A percentile compares a stretch with the other conserved stretches of the same genome.
Conservation (phyloP, 2,888 invertebrate genomes). For the Drosophila fulvimacula region DNA sequence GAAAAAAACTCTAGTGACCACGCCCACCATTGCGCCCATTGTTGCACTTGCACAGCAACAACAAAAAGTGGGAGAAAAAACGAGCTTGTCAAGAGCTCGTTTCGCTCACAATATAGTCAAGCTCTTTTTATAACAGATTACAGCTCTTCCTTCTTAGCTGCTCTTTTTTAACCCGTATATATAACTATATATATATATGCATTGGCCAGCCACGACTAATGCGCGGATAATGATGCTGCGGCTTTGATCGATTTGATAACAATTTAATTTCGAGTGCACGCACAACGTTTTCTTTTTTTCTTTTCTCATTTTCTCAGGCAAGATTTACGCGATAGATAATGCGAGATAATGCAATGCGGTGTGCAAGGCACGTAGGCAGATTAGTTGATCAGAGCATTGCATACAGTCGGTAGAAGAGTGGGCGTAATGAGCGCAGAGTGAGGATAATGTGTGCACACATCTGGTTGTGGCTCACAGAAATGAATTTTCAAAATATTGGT, state of each 20-base stretch:
- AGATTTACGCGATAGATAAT: conserved; percentile 37
- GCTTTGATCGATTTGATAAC: conserved; percentile 79
- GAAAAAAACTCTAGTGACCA: conserved; percentile 24
- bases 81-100: conserved; percentile 57
- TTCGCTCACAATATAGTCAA: conserved; percentile 33
- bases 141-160: conserved; percentile 7
- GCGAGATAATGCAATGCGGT: conserved; percentile 58
- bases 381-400: conserved; percentile 48
- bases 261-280: conserved; percentile 77
- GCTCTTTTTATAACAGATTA: conserved; percentile 22
- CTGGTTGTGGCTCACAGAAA: conserved; percentile 27
- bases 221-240: conserved; percentile 77
- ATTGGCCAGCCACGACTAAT: conserved; percentile 65
- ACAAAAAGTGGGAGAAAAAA: conserved; percentile 17
- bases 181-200: conserved; percentile 1
- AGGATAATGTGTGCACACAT: conserved; percentile 18
- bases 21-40: conserved; percentile 16
- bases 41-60: conserved; percentile 47
- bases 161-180: conserved; percentile 1
- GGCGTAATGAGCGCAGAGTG: neutral
- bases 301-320: conserved; percentile 17
- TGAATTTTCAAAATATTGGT: neutral
- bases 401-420: neutral
- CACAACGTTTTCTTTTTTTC: conserved; percentile 28
- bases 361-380: conserved; percentile 72